phyloP scores from a whole-genome alignment of 1,140 invertebrate genomes.

The Melitaea cinxia region DNA sequence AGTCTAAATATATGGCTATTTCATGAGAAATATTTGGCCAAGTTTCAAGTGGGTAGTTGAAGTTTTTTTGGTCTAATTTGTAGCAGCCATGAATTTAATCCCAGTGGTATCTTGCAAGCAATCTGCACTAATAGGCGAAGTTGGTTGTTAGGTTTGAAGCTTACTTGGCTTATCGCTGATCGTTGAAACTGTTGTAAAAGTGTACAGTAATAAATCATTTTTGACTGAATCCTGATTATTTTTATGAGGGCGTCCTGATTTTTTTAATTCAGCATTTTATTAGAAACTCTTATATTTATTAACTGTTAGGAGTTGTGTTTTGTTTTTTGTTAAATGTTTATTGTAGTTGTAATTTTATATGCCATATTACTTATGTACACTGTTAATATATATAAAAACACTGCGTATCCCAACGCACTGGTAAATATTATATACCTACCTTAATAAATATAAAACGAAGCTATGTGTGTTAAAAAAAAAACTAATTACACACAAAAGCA shows the following conservation, averaged over 20 bases:
- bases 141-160: constrained; percentile 43
- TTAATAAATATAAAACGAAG: too few species aligned
- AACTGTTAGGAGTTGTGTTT: too few species aligned
- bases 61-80: constrained; percentile 44
- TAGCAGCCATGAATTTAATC: constrained; percentile 41
- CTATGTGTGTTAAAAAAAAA: too few species aligned
- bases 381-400: too few species aligned
- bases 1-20: constrained; percentile 33
- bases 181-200: constrained; percentile 16
- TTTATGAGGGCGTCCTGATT: not conserved
- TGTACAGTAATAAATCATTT: constrained; percentile 11
- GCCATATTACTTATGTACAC: too few species aligned
- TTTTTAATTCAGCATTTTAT: too few species aligned
- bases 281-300: too few species aligned
- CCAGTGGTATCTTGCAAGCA: constrained; percentile 51
- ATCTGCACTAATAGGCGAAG: constrained; percentile 55
- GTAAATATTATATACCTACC: too few species aligned
- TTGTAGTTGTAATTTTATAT: too few species aligned
- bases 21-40: constrained; percentile 42
- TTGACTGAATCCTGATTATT: not conserved
- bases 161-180: constrained; percentile 36
- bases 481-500: too few species aligned
- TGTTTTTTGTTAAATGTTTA: too few species aligned
- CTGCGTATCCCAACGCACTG: too few species aligned
- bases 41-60: constrained; percentile 42